Conservation (phyloP, 2,113 vertebrate species). For the Amblyopsis rosae region DNA sequence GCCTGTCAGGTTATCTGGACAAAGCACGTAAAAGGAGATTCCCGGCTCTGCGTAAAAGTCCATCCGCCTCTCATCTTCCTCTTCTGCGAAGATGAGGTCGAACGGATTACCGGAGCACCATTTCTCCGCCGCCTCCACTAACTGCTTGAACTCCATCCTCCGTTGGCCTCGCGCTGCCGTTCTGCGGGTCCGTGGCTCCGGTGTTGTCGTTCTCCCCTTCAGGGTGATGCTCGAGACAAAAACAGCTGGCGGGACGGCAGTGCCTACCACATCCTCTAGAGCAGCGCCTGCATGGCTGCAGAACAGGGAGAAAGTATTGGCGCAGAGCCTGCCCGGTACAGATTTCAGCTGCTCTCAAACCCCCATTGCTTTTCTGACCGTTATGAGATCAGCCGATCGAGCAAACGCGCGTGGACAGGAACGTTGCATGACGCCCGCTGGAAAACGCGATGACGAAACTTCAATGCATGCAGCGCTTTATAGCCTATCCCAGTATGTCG, state of each 20-base stretch:
- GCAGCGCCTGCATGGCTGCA: slow-evolving; percentile 63
- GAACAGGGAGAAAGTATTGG: slow-evolving; percentile 38
- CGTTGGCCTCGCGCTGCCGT: slow-evolving; percentile 21
- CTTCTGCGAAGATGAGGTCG: slow-evolving; percentile 93
- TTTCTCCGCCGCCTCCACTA: slow-evolving; percentile 93
- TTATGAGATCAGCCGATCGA: slow-evolving; percentile 71
- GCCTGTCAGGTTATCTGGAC: slow-evolving; percentile 82
- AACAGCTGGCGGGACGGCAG: slow-evolving; percentile 66
- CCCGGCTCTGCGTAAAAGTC: slow-evolving; percentile 98
- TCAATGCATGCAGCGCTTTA: slow-evolving; percentile 55
- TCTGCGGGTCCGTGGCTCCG: slow-evolving; percentile 63
- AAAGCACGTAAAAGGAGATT: slow-evolving; percentile 95
- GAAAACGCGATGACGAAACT: slow-evolving; percentile 73
- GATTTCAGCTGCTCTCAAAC: slow-evolving; percentile 50
- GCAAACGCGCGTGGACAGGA: slow-evolving; percentile 59
- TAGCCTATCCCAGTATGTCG: not conserved
- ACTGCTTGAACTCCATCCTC: slow-evolving; percentile 94
- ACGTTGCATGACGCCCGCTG: slow-evolving; percentile 40
- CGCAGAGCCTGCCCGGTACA: slow-evolving; percentile 53
- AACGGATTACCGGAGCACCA: slow-evolving; percentile 95
- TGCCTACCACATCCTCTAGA: slow-evolving; percentile 61
- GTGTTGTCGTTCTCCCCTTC: slow-evolving; percentile 54
- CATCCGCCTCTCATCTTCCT: slow-evolving; percentile 91
- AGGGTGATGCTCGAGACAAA: slow-evolving; percentile 68
- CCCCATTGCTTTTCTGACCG: slow-evolving; percentile 64